Evolutionary conservation across 2,888 invertebrate species (phyloP), one percentile per base, ranked within the genome.

Genomic region (Andrena camellia): DNA sequence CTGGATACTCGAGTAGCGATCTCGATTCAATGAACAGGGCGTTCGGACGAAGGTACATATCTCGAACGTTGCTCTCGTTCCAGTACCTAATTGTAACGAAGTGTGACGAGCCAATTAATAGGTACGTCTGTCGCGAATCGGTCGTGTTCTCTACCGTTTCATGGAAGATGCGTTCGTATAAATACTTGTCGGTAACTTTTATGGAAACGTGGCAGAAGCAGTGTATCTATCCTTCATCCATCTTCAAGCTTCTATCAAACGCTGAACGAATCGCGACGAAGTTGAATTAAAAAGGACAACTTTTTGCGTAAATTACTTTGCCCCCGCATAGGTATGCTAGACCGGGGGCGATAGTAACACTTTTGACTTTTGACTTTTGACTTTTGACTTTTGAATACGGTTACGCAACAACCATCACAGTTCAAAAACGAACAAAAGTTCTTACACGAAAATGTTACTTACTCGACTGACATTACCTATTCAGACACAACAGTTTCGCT

Each of bases 21-120:
- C 42, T 42, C 42, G 42, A 42, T 42, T 42, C 13, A 42, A 42
- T 42, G 17, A 42, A 42, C 42, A 42, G 42, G 17, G 42, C 42
- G n/a, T n/a, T 8, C 17, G 17, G 2, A 20, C n/a, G n/a, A n/a
- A n/a, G n/a, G n/a, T n/a, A n/a, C n/a, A n/a, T n/a, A n/a, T 26
- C 31, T 63, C 42, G n/a, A 52, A 29, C 59, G 31, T 35, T 42
- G 57, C 35, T 57, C 76, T 50, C 54, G 4, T 63, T 81, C 10
- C 63, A 52, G 57, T 48, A n/a, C n/a, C n/a, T n/a, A 23, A 54
- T 59, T 54, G 50, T 54, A 68, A 82, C 8, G 59, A 48, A 60
- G 26, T 20, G 59, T 13, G 50, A 81, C 68, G 68, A 76, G 63
- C 71, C 68, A 64, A 71, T 83, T 82, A 76, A 72, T 63, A 75